A percentile compares a stretch with the other conserved stretches of the same genome.
Conservation (phyloP, 2,113 vertebrate species). For the Saguinus midas region DNA sequence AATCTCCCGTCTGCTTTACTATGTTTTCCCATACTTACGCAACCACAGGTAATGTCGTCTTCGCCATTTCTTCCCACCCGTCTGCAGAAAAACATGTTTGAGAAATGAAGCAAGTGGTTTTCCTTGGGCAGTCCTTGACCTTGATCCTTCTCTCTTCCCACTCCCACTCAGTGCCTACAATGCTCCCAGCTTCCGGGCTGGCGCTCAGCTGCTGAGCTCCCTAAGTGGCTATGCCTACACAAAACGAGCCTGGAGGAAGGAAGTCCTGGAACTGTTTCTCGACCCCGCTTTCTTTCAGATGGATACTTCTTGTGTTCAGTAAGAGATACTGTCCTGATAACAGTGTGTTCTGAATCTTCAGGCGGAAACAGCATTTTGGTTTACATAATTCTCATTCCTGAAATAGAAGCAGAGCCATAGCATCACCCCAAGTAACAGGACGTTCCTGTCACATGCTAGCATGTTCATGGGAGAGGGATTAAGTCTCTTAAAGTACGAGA, state of each 20-base stretch:
- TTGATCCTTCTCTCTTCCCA: background rate
- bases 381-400: background rate
- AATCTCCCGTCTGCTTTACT: conserved; percentile 96
- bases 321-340: conserved; percentile 55
- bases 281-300: conserved; percentile 98
- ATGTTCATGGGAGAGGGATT: background rate
- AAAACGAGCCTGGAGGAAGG: conserved; percentile 97
- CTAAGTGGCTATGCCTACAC: conserved; percentile 98
- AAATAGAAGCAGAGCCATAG: background rate
- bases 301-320: conserved; percentile 93
- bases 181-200: conserved; percentile 93
- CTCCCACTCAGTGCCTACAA: conserved; percentile 90
- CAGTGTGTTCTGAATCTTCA: background rate
- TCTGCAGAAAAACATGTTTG: rapidly evolving
- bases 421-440: background rate
- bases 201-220: conserved; percentile 93
- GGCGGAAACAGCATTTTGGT: background rate
- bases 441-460: rapidly evolving
- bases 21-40: conserved; percentile 95
- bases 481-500: background rate
- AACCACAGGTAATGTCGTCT: conserved; percentile 90
- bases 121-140: background rate
- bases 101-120: background rate
- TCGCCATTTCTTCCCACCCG: rapidly evolving
- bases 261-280: conserved; percentile 95